These are phyloP conservation scores for Beroe ovata DNA, from an alignment of 37 sponge, comb jelly and placozoan species.

Conservation along the genomic window DNA sequence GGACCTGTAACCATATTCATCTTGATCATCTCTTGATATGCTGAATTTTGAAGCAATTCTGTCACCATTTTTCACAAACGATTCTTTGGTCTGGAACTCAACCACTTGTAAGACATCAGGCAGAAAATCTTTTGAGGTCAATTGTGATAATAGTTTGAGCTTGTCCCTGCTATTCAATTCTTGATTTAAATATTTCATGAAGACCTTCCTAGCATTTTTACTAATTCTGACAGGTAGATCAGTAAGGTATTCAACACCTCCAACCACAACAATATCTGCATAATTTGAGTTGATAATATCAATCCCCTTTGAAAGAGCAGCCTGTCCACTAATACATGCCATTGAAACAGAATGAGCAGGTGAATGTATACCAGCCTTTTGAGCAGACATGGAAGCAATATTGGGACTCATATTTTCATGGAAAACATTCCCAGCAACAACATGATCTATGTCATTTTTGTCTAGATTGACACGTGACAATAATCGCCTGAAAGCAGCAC, in stretches of 20 bases:
- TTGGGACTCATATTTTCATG: constrained; percentile 50
- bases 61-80: constrained; percentile 31
- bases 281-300: constrained; percentile 40
- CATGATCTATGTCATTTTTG: constrained; percentile 15
- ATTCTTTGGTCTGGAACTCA: constrained; percentile 36
- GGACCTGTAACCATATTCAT: constrained; percentile 55
- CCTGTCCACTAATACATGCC: constrained; percentile 66
- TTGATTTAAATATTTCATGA: not conserved
- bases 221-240: constrained; percentile 20
- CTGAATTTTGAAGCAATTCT: constrained; percentile 19
- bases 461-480: constrained; percentile 34
- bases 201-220: not conserved
- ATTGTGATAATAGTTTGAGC: not conserved
- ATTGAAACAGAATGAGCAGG: constrained; percentile 36
- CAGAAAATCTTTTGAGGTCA: not conserved
- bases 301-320: constrained; percentile 34
- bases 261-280: constrained; percentile 40
- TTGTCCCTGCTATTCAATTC: not conserved
- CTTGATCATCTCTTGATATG: constrained; percentile 8
- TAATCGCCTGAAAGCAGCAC: constrained; percentile 2
- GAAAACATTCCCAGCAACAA: constrained; percentile 50
- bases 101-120: constrained; percentile 38
- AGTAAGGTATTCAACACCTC: constrained; percentile 48
- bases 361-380: not conserved
- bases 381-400: not conserved